Conservation (phyloP, 2,113 vertebrate genomes). For the Odobenus rosmarus region DNA sequence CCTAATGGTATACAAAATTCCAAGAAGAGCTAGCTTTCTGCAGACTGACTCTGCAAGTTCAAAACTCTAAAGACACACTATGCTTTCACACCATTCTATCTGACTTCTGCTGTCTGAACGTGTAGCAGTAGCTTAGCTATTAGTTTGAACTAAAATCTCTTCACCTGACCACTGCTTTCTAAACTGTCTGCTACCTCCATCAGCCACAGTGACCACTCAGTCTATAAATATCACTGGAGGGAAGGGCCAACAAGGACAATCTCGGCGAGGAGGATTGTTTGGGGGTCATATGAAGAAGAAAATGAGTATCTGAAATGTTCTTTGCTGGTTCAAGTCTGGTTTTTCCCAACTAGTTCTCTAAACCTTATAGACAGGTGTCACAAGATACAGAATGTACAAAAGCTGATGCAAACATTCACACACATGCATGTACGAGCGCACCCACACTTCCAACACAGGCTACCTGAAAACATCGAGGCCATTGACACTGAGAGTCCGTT, state of each 20-base stretch:
- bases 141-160: neutral
- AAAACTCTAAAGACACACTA: conserved; percentile 4
- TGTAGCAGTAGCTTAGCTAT: neutral
- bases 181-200: neutral
- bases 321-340: neutral
- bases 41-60: conserved; percentile 17
- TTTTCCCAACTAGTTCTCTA: conserved; percentile 11
- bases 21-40: neutral
- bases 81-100: neutral
- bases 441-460: conserved; percentile 61
- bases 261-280: neutral
- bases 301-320: neutral
- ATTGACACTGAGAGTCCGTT: conserved; percentile 94
- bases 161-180: neutral
- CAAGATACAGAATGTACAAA: neutral
- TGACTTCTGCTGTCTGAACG: neutral
- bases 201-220: neutral
- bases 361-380: neutral
- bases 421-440: conserved; percentile 65
- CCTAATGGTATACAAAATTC: neutral
- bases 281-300: neutral
- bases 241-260: neutral
- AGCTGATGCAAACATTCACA: conserved; percentile 51
- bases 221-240: neutral
- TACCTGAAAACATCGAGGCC: conserved; percentile 97